A percentile compares a stretch with the other conserved stretches of the same genome.
Evolutionary conservation across 2,797 vertebrate genomes (phyloP).

Genomic region (Falco biarmicus): DNA sequence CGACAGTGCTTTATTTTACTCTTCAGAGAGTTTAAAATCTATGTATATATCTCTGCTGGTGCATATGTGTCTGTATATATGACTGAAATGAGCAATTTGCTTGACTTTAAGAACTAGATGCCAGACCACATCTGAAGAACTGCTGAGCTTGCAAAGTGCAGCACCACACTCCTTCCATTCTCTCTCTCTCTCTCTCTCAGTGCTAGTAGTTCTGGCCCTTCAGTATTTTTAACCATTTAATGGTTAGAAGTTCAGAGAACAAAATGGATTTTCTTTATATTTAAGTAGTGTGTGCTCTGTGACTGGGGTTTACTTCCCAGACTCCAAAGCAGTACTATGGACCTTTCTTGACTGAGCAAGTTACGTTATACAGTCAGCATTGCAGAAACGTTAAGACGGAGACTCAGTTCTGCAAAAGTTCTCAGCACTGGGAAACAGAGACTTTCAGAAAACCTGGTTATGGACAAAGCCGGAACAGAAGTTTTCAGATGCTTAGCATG

Average conservation of each 20-base stretch:
- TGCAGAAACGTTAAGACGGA: neutral
- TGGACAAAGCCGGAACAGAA: neutral
- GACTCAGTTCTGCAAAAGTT: neutral
- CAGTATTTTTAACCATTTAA: slow-evolving; percentile 44
- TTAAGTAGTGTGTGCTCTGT: neutral
- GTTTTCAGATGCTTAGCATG: neutral
- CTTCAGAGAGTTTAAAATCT: slow-evolving; percentile 5
- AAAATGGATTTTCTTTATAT: neutral
- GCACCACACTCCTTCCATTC: slow-evolving; percentile 72
- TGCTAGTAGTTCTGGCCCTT: slow-evolving; percentile 13
- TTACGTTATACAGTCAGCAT: neutral
- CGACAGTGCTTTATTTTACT: neutral
- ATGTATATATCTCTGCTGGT: slow-evolving; percentile 8
- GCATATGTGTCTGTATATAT: slow-evolving; percentile 70
- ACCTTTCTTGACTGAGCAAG: neutral
- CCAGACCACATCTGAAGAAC: slow-evolving; percentile 91
- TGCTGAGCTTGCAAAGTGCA: slow-evolving; percentile 83
- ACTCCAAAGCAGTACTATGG: neutral
- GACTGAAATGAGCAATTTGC: slow-evolving; percentile 83
- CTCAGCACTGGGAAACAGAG: neutral
- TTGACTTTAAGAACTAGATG: slow-evolving; percentile 88
- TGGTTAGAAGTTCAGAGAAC: neutral
- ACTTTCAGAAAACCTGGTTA: neutral
- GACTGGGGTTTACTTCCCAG: neutral
- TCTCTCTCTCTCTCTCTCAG: slow-evolving; percentile 32